Percentiles rank a stretch among this genome's conserved stretches.
Evolutionary conservation across 1,140 invertebrate species (phyloP).

Genomic region (Teleogryllus occipitalis): DNA sequence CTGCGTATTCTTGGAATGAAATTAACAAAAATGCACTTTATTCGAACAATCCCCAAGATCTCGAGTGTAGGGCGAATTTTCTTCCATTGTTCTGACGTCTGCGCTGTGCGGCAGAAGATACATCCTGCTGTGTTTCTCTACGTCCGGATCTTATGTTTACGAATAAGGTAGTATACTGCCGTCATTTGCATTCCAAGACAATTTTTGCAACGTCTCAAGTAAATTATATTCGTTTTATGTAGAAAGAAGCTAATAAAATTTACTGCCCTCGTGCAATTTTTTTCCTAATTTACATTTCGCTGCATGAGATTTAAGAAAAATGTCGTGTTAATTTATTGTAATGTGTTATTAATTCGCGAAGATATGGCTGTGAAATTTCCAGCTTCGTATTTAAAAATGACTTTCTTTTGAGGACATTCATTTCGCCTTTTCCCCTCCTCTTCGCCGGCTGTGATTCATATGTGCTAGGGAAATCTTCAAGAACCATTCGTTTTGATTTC

Average conservation of each 20-base stretch:
- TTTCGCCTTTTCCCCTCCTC: background rate
- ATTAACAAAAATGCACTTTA: no score
- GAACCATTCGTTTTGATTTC: constrained; percentile 4
- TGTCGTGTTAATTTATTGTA: background rate
- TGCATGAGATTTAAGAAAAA: background rate
- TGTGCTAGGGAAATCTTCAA: background rate
- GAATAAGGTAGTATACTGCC: background rate
- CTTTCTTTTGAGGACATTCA: background rate
- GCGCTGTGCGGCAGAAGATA: no score
- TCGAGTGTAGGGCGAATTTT: no score
- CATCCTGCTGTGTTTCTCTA: background rate
- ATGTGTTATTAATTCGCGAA: background rate
- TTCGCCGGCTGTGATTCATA: background rate
- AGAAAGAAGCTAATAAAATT: constrained; percentile 2
- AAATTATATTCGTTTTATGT: background rate
- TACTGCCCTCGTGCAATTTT: background rate
- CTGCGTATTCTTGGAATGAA: no score
- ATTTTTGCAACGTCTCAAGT: background rate
- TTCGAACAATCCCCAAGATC: no score
- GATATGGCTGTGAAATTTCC: background rate
- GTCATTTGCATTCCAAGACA: background rate
- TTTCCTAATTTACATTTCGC: background rate
- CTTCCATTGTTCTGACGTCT: no score
- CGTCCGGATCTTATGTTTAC: background rate
- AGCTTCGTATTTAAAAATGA: background rate